Conservation (phyloP, 2,797 vertebrate species). For the Cyclura pinguis region DNA sequence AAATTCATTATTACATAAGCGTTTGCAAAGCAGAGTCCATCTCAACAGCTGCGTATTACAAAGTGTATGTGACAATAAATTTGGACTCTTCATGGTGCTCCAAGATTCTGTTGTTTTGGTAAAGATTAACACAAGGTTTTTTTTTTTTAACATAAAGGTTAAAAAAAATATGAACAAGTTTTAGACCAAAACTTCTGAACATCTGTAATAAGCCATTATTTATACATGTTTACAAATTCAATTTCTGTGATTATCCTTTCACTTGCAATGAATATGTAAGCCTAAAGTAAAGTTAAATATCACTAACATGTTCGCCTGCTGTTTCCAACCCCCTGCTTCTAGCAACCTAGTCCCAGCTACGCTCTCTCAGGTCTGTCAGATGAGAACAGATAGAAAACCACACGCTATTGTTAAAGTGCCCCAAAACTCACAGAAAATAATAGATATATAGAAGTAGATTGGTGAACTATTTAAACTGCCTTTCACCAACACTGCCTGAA, state of each 20-base stretch:
- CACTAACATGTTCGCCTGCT: background rate
- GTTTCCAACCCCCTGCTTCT: no score
- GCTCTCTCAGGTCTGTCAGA: background rate
- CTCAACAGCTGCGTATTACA: background rate
- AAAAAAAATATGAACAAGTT: background rate
- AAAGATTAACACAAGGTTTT: background rate
- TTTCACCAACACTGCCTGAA: background rate
- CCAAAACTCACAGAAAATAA: background rate
- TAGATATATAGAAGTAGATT: background rate
- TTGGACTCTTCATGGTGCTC: background rate
- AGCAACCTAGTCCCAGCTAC: background rate
- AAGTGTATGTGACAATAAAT: background rate
- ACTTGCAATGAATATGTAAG: background rate
- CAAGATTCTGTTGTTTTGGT: background rate
- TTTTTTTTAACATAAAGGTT: no score
- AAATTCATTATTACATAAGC: background rate
- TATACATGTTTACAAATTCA: background rate
- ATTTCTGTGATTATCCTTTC: background rate
- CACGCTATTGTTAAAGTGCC: background rate
- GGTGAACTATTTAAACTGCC: background rate
- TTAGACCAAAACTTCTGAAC: no score
- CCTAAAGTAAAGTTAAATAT: background rate
- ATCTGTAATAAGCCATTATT: background rate
- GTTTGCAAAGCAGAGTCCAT: background rate
- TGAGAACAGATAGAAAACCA: background rate